Evolutionary conservation across 2,797 vertebrate genomes (phyloP).

Genomic region (Triplophysa bombifrons): DNA sequence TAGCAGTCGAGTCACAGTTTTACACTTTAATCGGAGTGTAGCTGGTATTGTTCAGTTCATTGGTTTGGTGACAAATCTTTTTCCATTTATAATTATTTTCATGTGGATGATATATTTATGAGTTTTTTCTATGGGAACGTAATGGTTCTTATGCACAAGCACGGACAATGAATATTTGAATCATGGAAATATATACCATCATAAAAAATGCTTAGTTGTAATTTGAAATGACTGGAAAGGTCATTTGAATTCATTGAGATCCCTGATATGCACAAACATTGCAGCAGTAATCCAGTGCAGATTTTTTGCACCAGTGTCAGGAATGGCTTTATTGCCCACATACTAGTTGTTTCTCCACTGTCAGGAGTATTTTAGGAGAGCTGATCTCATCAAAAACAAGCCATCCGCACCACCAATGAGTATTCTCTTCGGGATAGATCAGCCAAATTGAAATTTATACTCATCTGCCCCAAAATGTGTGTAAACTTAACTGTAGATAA

Average conservation of each 20-base stretch:
- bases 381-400: conserved; percentile 20
- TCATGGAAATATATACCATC: too few relatives aligned
- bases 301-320: not conserved
- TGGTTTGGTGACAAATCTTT: too few relatives aligned
- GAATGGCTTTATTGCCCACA: conserved; percentile 14
- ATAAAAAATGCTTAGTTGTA: not conserved
- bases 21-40: too few relatives aligned
- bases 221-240: not conserved
- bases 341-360: conserved; percentile 7
- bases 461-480: not conserved
- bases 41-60: too few relatives aligned
- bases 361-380: conserved; percentile 24
- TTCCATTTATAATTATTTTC: not conserved
- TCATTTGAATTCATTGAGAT: not conserved
- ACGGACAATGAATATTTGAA: not conserved
- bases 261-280: not conserved
- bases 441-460: not conserved
- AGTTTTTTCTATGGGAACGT: not conserved
- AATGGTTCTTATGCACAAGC: not conserved
- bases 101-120: not conserved
- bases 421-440: not conserved
- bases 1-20: conserved; percentile 16
- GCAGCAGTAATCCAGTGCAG: not conserved
- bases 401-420: conserved; percentile 1
- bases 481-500: not conserved